phyloP scores from a whole-genome alignment of 1,140 invertebrate species.

The Nasonia giraulti region DNA sequence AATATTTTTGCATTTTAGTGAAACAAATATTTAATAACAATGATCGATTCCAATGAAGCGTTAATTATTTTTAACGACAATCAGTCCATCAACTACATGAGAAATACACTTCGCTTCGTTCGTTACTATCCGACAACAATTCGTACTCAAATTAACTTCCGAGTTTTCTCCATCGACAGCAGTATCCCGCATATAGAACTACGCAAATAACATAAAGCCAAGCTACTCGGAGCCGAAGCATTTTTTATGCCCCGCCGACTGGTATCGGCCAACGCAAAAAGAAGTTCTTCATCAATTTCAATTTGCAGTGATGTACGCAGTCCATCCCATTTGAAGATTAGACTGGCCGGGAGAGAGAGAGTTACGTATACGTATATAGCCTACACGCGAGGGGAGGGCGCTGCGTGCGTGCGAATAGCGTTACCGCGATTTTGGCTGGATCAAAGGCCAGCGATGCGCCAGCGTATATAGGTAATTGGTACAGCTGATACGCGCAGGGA shows the following conservation, averaged over 20 bases:
- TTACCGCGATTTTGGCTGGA: constrained; percentile 33
- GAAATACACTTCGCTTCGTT: no score
- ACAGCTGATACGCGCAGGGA: not conserved
- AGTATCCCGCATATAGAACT: not conserved
- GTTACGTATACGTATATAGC: no score
- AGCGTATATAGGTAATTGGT: constrained; percentile 35
- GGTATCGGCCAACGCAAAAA: not conserved
- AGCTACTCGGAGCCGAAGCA: no score
- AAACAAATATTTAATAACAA: no score
- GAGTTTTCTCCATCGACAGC: not conserved
- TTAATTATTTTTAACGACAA: no score
- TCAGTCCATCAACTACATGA: no score
- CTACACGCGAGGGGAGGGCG: not conserved
- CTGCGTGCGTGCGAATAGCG: constrained; percentile 34
- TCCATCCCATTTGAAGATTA: constrained; percentile 13
- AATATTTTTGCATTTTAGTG: no score
- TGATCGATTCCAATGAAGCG: no score
- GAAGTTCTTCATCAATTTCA: no score
- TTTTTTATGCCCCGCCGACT: not conserved
- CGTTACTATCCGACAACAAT: no score
- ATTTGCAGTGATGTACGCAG: not conserved
- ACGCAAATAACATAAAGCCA: no score
- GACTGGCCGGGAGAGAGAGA: not conserved
- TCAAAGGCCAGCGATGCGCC: constrained; percentile 22
- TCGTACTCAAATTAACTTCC: no score